A percentile compares a stretch with the other conserved stretches of the same genome.
These are phyloP conservation scores for Ammodramus savannarum DNA, from an alignment of 2,113 vertebrate genomes.

Conservation along the genomic window DNA sequence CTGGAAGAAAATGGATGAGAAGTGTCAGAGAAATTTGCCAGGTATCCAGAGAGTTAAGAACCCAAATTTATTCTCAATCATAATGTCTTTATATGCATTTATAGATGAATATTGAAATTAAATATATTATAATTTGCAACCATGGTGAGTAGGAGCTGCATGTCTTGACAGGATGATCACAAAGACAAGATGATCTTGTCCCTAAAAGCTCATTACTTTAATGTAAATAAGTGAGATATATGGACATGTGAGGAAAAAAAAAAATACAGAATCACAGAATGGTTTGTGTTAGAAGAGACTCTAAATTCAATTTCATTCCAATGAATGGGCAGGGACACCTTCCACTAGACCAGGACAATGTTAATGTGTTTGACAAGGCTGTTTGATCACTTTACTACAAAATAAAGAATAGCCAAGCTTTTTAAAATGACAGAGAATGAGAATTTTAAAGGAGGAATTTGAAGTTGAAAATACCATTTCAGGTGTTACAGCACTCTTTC, in stretches of 20 bases:
- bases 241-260: not conserved
- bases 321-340: not conserved
- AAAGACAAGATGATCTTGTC: not conserved
- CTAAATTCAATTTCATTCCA: not conserved
- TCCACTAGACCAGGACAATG: not conserved
- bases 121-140: not conserved
- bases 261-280: not conserved
- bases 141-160: not conserved
- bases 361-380: not conserved
- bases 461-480: not conserved
- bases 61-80: not conserved
- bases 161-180: not conserved
- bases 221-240: not conserved
- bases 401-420: not conserved
- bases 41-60: not conserved
- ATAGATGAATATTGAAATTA: not conserved
- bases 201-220: not conserved
- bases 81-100: not conserved
- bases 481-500: not conserved
- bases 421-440: not conserved
- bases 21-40: not conserved
- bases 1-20: conserved; percentile 60
- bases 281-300: not conserved
- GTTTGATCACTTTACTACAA: not conserved
- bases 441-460: not conserved